Evolutionary conservation across 2,797 vertebrate species (phyloP).

Genomic region (Merluccius polli): DNA sequence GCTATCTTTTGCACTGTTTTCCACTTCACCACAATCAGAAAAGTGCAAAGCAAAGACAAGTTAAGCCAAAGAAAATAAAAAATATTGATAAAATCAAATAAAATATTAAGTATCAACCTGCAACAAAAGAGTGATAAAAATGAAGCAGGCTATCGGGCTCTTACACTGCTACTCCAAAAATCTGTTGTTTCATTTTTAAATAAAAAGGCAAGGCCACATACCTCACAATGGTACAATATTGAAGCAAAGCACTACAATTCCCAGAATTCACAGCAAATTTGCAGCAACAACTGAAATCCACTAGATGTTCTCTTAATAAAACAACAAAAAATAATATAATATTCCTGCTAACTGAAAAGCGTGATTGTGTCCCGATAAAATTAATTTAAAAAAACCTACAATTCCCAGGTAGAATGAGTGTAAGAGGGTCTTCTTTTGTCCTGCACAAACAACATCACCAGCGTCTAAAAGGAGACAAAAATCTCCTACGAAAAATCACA

Average conservation of each 20-base stretch:
- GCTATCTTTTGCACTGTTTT: background rate
- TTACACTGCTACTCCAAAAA: background rate
- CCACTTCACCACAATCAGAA: background rate
- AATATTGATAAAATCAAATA: background rate
- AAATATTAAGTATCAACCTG: too few relatives aligned
- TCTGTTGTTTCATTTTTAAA: too few relatives aligned
- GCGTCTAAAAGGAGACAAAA: background rate
- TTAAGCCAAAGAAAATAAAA: background rate
- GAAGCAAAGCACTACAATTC: conserved; percentile 11
- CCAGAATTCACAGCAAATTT: background rate
- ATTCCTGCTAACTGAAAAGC: background rate
- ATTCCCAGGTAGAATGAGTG: background rate
- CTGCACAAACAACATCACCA: background rate
- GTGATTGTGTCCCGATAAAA: background rate
- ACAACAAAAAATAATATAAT: background rate
- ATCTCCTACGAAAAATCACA: conserved; percentile 10
- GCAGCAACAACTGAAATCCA: conserved; percentile 3
- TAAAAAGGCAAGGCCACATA: background rate
- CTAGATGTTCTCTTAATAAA: background rate
- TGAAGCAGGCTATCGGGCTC: background rate
- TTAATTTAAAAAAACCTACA: background rate
- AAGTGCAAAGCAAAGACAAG: background rate
- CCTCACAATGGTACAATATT: background rate
- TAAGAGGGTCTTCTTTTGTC: background rate
- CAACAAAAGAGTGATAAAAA: background rate